Evolutionary conservation across 2,797 vertebrate genomes (phyloP).

Genomic region (Xenentodon cancila): DNA sequence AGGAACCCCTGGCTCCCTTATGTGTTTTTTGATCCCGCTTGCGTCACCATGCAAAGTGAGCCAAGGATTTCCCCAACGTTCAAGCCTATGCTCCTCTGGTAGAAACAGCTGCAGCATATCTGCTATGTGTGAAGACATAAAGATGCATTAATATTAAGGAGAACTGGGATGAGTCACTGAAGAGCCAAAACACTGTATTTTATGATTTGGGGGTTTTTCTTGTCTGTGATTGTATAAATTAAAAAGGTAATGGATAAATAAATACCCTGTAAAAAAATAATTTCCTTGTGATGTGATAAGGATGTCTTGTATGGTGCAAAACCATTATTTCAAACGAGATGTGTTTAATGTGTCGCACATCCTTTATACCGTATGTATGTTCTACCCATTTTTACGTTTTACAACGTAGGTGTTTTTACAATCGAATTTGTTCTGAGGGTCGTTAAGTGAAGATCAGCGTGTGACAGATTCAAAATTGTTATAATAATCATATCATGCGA

Average conservation of each 20-base stretch:
- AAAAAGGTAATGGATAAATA: background rate
- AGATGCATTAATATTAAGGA: constrained; percentile 15
- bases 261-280: background rate
- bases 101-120: constrained; percentile 10
- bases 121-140: constrained; percentile 5
- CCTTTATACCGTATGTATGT: background rate
- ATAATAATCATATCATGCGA: too few relatives aligned
- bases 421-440: background rate
- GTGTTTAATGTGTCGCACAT: background rate
- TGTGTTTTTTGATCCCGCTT: constrained; percentile 13
- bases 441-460: background rate
- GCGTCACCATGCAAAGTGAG: constrained; percentile 46
- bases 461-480: too few relatives aligned
- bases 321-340: too few relatives aligned
- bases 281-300: background rate
- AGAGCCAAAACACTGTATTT: background rate
- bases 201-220: background rate
- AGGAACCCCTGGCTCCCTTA: background rate
- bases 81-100: too few relatives aligned
- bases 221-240: background rate
- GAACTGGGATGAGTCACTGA: constrained; percentile 5
- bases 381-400: background rate
- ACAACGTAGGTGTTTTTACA: background rate
- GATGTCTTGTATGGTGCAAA: too few relatives aligned
- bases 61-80: constrained; percentile 55